Base-by-base conservation (phyloP, 2,797 vertebrate genomes). In the Morus bassanus region DNA sequence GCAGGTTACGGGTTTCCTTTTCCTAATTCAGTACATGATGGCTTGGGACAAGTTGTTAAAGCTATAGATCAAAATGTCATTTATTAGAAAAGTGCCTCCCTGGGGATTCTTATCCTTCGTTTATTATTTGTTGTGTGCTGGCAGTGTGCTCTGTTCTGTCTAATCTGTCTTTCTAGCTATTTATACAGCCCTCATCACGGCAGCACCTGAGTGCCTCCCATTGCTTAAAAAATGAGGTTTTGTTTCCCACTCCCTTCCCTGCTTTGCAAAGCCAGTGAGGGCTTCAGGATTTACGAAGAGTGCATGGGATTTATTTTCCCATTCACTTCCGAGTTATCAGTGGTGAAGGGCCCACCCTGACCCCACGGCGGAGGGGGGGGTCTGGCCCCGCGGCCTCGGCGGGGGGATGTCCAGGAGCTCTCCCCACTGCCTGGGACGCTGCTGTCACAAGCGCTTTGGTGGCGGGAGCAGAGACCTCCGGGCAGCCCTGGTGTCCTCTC, bases 31-130 rank as follows among this genome's bases (percentile, higher is more conserved):
- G n/a, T 37, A 43, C 30, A 24, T 35, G 95, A 64, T 46, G 81
- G 48, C 68, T 87, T 60, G 60, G 81, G 84, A 96, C 1, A 2
- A 93, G 84, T 37, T 85, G 91, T 85, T 85, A 83, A 87, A 95
- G 64, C 89, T 61, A 7, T 46, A 75, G 92, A 96, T 93, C 94
- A 88, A 85, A 91, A 46, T 57, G 87, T 74, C 89, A 57, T 91
- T 94, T 91, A 80, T 80, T 64, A 83, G 92, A 35, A 57, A 89
- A 91, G 78, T 35, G 85, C 78, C 60, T 95, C 93, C 64, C 82
- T 0, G 0, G 92, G 81, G 92, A 78, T 85, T 31, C 68, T 83
- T 23, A 30, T 14, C 82, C 85, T 67, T 35, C 3, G 4, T 53
- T 91, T 79, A 37, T 85, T 82, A 53, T 75, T 91, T 93, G 92